These are phyloP conservation scores for Latrodectus geometricus DNA, from an alignment of 1,140 invertebrate genomes.

Conservation along the genomic window DNA sequence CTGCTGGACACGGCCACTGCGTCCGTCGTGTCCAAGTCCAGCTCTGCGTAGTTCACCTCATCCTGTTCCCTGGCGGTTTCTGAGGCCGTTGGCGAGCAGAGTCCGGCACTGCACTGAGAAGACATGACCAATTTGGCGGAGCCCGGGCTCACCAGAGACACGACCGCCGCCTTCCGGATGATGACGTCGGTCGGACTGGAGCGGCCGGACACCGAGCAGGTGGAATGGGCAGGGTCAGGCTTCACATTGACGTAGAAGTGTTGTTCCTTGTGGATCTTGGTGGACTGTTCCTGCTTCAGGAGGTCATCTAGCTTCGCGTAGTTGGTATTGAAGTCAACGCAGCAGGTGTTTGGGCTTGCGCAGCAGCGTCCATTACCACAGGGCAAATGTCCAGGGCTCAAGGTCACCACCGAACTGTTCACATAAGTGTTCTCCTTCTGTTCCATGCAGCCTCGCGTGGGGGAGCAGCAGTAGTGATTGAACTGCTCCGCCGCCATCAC, in stretches of 20 bases:
- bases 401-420: conserved; percentile 30
- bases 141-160: conserved; percentile 67
- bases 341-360: conserved; percentile 37
- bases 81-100: conserved; percentile 43
- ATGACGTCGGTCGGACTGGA: conserved; percentile 79
- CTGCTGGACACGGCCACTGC: conserved; percentile 26
- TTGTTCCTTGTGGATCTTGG: conserved; percentile 64
- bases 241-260: conserved; percentile 78
- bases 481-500: conserved; percentile 8
- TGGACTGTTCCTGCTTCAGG: conserved; percentile 64
- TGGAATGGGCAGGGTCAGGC: conserved; percentile 71
- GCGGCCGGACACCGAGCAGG: conserved; percentile 62
- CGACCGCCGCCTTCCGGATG: conserved; percentile 69
- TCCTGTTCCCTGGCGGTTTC: conserved; percentile 50
- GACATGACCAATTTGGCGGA: conserved; percentile 64
- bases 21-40: conserved; percentile 76
- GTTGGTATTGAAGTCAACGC: conserved; percentile 68
- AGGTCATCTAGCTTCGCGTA: conserved; percentile 72
- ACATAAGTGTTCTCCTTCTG: conserved; percentile 30
- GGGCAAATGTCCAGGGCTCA: conserved; percentile 32
- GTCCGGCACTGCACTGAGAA: conserved; percentile 48
- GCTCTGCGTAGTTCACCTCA: conserved; percentile 75
- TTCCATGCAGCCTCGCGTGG: not conserved
- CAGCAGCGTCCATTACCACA: conserved; percentile 9
- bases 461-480: conserved; percentile 1